phyloP scores from a whole-genome alignment of 1,140 invertebrate genomes.

The Chymomyza costata region DNA sequence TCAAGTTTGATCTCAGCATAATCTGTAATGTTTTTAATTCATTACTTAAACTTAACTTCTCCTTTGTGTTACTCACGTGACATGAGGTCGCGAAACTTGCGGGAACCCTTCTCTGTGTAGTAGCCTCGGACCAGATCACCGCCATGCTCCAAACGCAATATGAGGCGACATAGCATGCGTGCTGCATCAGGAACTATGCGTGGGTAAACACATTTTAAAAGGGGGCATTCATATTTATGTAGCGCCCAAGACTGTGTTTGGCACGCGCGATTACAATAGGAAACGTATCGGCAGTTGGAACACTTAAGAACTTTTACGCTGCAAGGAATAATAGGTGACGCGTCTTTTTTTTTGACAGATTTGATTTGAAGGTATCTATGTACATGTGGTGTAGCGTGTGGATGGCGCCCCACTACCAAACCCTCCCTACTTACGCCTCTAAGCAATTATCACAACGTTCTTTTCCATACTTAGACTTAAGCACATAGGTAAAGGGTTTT shows the following conservation, averaged over 20 bases:
- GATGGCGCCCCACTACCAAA: too few relatives aligned
- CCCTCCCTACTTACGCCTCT: constrained; percentile 76
- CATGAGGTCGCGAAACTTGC: constrained; percentile 89
- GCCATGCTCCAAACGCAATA: constrained; percentile 82
- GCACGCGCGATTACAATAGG: constrained; percentile 85
- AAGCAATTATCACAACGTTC: constrained; percentile 81
- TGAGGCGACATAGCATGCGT: constrained; percentile 83
- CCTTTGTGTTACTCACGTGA: constrained; percentile 81
- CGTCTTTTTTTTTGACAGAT: too few relatives aligned
- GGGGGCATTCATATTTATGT: constrained; percentile 86
- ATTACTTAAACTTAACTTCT: not conserved
- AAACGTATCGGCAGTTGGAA: constrained; percentile 86
- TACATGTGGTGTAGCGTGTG: too few relatives aligned
- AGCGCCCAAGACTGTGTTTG: constrained; percentile 85
- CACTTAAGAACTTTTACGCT: constrained; percentile 84
- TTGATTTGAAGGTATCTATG: too few relatives aligned
- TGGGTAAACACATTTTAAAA: constrained; percentile 81
- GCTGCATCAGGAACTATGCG: constrained; percentile 84
- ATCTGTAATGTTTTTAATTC: constrained; percentile 77
- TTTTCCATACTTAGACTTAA: constrained; percentile 78
- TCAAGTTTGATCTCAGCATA: constrained; percentile 86
- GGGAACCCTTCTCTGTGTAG: constrained; percentile 81
- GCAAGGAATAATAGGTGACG: constrained; percentile 66
- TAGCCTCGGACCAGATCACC: constrained; percentile 81
- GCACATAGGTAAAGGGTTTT: constrained; percentile 79